Percentiles rank a stretch among this genome's conserved stretches.
Evolutionary conservation across 2,888 invertebrate species (phyloP).

Genomic region (Coenonympha arcania): DNA sequence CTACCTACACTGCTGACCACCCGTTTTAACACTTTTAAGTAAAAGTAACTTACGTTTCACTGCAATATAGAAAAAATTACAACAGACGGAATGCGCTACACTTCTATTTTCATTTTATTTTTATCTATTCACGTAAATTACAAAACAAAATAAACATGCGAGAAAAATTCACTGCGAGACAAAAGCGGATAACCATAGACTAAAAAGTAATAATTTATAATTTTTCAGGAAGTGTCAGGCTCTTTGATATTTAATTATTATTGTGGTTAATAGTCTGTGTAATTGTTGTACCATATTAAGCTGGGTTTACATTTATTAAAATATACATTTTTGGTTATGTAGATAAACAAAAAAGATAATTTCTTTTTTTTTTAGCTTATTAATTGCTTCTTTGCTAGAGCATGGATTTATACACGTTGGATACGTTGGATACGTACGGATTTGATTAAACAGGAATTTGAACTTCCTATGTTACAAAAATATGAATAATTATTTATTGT

Average conservation of each 20-base stretch:
- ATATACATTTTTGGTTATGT: background rate
- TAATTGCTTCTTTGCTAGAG: too few relatives aligned
- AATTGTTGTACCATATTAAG: background rate
- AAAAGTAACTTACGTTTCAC: conserved; percentile 30
- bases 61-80: conserved; percentile 22
- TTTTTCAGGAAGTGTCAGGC: conserved; percentile 5
- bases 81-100: conserved; percentile 21
- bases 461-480: too few relatives aligned
- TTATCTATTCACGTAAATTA: conserved; percentile 21
- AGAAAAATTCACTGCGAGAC: conserved; percentile 23
- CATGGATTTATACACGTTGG: too few relatives aligned
- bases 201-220: too few relatives aligned
- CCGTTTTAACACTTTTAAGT: background rate
- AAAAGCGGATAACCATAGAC: conserved; percentile 24
- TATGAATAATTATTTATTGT: too few relatives aligned
- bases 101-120: conserved; percentile 25
- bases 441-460: too few relatives aligned
- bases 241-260: background rate
- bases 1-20: background rate
- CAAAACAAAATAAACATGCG: conserved; percentile 25
- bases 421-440: too few relatives aligned
- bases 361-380: too few relatives aligned
- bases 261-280: background rate
- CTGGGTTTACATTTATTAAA: background rate
- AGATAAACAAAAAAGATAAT: too few relatives aligned